A percentile compares a stretch with the other conserved stretches of the same genome.
Conservation (phyloP, 2,113 vertebrate species). For the Xiphophorus hellerii region DNA sequence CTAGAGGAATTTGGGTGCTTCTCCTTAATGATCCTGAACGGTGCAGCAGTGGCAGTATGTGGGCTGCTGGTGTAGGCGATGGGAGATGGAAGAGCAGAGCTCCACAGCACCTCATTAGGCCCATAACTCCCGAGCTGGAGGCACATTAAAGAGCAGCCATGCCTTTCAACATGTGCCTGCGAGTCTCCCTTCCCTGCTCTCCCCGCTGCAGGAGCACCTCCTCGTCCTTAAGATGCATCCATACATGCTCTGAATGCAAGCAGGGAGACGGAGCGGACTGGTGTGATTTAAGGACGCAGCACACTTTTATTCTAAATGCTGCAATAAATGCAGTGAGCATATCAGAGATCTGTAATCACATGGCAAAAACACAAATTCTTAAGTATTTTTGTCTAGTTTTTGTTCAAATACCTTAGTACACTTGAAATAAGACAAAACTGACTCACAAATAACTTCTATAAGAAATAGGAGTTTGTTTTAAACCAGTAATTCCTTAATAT, state of each 20-base stretch:
- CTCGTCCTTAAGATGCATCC: slow-evolving; percentile 51
- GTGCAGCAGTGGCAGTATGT: slow-evolving; percentile 55
- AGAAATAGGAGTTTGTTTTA: too few species aligned
- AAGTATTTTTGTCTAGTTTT: too few species aligned
- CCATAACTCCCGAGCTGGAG: slow-evolving; percentile 71
- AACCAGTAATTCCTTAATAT: too few species aligned
- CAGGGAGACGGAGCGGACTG: not conserved
- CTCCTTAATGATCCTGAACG: slow-evolving; percentile 72
- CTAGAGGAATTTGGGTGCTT: slow-evolving; percentile 66
- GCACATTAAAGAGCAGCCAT: slow-evolving; percentile 75
- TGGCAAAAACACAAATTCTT: too few species aligned
- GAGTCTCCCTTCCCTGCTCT: slow-evolving; percentile 67
- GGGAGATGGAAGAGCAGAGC: slow-evolving; percentile 55
- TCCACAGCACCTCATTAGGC: slow-evolving; percentile 76
- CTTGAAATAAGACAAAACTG: too few species aligned
- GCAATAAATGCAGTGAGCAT: not conserved
- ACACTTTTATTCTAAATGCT: not conserved
- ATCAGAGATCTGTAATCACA: not conserved
- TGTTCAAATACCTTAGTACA: too few species aligned
- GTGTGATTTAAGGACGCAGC: slow-evolving; percentile 1
- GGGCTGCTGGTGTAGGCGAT: slow-evolving; percentile 64
- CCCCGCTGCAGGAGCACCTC: slow-evolving; percentile 47
- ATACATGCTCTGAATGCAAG: slow-evolving; percentile 48
- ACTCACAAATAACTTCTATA: too few species aligned
- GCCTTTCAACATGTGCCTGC: slow-evolving; percentile 80